Conservation (phyloP, 1,140 invertebrate genomes). For the Drosophila elegans region DNA sequence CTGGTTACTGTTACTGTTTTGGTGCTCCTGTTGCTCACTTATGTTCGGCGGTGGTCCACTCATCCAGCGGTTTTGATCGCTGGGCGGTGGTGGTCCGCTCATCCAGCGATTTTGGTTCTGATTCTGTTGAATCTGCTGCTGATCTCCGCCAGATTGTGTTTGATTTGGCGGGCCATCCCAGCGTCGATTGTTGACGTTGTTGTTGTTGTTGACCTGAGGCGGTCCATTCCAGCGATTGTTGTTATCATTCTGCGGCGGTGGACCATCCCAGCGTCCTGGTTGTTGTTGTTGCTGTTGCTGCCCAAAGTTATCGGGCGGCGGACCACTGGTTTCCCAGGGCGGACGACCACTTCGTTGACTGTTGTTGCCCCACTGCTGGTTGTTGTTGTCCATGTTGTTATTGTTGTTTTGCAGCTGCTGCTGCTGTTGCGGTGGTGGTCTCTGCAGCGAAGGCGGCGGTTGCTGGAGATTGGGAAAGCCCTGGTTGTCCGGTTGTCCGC, state of each 20-base stretch:
- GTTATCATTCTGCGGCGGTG: slow-evolving; percentile 18
- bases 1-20: slow-evolving; percentile 2
- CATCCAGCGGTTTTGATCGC: slow-evolving; percentile 9
- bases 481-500: slow-evolving; percentile 1
- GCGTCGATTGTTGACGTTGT: not conserved
- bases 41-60: slow-evolving; percentile 23
- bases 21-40: slow-evolving; percentile 21
- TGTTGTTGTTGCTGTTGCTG: not conserved
- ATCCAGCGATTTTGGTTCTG: slow-evolving; percentile 16
- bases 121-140: slow-evolving; percentile 7
- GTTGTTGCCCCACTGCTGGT: slow-evolving; percentile 26
- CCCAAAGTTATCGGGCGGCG: slow-evolving; percentile 1
- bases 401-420: slow-evolving; percentile 11
- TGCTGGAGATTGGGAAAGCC: slow-evolving; percentile 67
- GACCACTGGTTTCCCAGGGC: slow-evolving; percentile 11
- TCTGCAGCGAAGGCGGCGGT: slow-evolving; percentile 46
- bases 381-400: slow-evolving; percentile 13
- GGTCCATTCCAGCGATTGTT: slow-evolving; percentile 27
- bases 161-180: slow-evolving; percentile 41
- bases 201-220: not conserved
- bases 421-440: slow-evolving; percentile 10
- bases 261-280: slow-evolving; percentile 38
- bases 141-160: not conserved
- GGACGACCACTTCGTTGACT: slow-evolving; percentile 14
- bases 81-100: slow-evolving; percentile 2